Conservation (phyloP, 2,113 vertebrate species). For the Tylochromis polylepis region DNA sequence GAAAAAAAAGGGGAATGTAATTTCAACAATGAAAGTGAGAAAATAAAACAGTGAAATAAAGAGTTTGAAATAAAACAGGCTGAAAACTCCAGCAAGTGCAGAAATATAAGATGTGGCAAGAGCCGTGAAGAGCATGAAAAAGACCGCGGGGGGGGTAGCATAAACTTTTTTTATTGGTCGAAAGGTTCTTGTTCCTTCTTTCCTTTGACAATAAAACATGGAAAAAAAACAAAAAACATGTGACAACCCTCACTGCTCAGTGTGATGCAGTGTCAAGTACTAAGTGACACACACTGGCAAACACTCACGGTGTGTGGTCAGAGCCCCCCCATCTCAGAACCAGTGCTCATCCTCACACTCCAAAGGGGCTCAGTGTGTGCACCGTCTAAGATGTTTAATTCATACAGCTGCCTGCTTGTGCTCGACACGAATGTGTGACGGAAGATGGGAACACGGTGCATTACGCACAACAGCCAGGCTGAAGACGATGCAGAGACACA, state of each 20-base stretch:
- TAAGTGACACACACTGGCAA: constrained; percentile 1
- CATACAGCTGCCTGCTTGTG: constrained; percentile 28
- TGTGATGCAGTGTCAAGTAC: constrained; percentile 2
- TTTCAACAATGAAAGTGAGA: background rate
- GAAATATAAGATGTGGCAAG: background rate
- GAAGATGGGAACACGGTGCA: constrained; percentile 7
- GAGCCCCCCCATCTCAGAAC: constrained; percentile 7
- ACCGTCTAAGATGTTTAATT: constrained; percentile 63
- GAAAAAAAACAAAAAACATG: constrained; percentile 20
- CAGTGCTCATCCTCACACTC: constrained; percentile 43
- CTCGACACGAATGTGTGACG: constrained; percentile 13
- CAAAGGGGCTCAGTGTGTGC: constrained; percentile 35
- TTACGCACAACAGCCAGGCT: background rate
- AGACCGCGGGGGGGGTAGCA: background rate
- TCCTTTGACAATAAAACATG: constrained; percentile 4
- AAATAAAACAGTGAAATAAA: background rate
- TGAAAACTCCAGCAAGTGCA: constrained; percentile 37
- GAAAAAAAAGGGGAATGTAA: background rate
- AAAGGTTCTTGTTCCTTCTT: background rate
- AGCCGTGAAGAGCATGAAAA: background rate
- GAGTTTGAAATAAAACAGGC: background rate
- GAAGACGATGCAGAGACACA: background rate
- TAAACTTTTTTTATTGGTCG: background rate
- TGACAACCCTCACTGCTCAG: constrained; percentile 18
- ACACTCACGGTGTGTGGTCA: constrained; percentile 31